These are phyloP conservation scores for Mustelus asterias DNA, from an alignment of 2,113 vertebrate genomes.

Conservation along the genomic window DNA sequence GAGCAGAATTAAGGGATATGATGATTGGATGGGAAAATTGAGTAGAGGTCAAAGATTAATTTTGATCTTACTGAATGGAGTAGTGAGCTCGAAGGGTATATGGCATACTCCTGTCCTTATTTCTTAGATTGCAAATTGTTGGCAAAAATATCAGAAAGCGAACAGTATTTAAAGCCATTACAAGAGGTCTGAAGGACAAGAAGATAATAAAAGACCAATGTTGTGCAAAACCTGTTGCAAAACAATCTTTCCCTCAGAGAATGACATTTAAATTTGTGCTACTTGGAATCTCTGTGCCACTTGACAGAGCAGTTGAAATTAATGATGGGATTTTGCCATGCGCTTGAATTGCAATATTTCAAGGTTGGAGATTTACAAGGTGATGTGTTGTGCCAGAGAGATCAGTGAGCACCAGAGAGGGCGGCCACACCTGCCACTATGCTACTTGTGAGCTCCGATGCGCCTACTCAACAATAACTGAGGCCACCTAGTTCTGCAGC, in stretches of 20 bases:
- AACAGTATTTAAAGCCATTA: too few relatives aligned
- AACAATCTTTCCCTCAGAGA: background rate
- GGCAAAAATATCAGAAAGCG: too few relatives aligned
- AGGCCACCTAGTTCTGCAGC: background rate
- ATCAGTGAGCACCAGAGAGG: background rate
- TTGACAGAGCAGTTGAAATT: background rate
- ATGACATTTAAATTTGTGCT: background rate
- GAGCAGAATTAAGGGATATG: too few relatives aligned
- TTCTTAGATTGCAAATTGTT: too few relatives aligned
- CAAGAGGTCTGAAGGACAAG: background rate
- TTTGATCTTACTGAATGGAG: too few relatives aligned
- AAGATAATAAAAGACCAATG: background rate
- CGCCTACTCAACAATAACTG: background rate
- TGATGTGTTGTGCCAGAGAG: background rate
- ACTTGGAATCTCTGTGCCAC: background rate
- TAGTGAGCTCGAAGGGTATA: too few relatives aligned
- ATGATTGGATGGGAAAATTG: too few relatives aligned
- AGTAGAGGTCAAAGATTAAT: too few relatives aligned
- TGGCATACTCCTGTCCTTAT: too few relatives aligned
- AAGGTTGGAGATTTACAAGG: background rate
- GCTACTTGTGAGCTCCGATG: background rate
- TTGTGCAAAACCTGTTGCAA: background rate
- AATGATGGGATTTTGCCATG: background rate
- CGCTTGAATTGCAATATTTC: background rate
- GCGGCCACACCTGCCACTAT: background rate